Conservation (phyloP, 2,113 vertebrate genomes). For the Coptodon rendalli region DNA sequence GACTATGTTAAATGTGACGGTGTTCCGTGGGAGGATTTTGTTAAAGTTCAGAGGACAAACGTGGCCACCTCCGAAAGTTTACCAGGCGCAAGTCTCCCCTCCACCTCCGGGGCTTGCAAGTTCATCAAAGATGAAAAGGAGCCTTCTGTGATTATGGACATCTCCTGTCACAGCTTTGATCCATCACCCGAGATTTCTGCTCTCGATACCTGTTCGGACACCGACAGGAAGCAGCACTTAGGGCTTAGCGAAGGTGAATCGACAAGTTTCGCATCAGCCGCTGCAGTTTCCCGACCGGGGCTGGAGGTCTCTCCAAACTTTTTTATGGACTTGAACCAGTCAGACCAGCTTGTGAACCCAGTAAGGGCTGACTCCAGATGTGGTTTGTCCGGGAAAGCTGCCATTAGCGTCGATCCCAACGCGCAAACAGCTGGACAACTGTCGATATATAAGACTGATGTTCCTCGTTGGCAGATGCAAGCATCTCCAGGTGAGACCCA, state of each 20-base stretch:
- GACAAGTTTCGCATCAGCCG: neutral
- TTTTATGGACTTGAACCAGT: constrained; percentile 43
- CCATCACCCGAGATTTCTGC: constrained; percentile 7
- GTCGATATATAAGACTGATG: constrained; percentile 53
- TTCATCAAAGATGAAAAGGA: constrained; percentile 69
- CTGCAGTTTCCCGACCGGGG: neutral
- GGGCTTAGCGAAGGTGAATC: constrained; percentile 15
- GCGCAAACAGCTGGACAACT: constrained; percentile 8
- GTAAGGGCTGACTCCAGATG: constrained; percentile 42
- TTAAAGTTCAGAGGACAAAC: constrained; percentile 8
- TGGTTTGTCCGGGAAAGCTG: constrained; percentile 14
- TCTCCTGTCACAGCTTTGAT: constrained; percentile 29
- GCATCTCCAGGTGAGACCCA: constrained; percentile 27
- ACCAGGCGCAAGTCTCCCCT: neutral
- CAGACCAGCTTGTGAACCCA: constrained; percentile 12
- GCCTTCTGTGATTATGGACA: constrained; percentile 49
- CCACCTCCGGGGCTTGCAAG: constrained; percentile 16
- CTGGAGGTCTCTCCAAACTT: constrained; percentile 44
- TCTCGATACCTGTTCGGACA: constrained; percentile 39
- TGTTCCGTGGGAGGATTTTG: constrained; percentile 39
- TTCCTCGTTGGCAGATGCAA: constrained; percentile 49
- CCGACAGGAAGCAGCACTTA: constrained; percentile 24
- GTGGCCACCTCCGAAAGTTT: constrained; percentile 3
- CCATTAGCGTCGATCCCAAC: constrained; percentile 25
- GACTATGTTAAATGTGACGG: constrained; percentile 47